Conservation (phyloP, 2,888 invertebrate species). For the Timandra comae region DNA sequence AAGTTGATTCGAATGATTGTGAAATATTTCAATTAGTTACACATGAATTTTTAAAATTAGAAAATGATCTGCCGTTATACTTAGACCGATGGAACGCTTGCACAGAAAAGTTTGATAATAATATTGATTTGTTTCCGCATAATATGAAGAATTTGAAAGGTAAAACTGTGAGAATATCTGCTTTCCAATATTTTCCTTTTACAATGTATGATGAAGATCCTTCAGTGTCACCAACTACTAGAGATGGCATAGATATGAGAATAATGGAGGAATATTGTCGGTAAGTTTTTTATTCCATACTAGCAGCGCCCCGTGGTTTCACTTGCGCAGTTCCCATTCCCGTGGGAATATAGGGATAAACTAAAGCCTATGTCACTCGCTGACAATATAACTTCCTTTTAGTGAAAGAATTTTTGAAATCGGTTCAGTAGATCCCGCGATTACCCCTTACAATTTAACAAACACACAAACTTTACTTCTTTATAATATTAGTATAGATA, state of each 20-base stretch:
- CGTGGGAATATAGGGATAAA: too few relatives aligned
- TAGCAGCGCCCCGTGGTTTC: too few relatives aligned
- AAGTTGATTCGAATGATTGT: not conserved
- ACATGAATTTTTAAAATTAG: not conserved
- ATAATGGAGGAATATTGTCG: not conserved
- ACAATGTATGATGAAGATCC: not conserved
- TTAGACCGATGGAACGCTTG: not conserved
- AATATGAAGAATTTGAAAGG: not conserved
- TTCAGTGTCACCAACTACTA: not conserved
- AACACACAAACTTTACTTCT: too few relatives aligned
- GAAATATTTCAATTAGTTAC: not conserved
- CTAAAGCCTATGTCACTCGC: too few relatives aligned
- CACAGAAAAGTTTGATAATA: not conserved
- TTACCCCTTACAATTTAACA: too few relatives aligned
- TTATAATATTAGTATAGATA: too few relatives aligned
- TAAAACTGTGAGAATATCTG: not conserved
- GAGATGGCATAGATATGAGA: not conserved
- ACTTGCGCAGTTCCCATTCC: too few relatives aligned
- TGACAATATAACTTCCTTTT: too few relatives aligned
- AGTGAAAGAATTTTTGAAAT: too few relatives aligned
- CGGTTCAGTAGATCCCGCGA: too few relatives aligned
- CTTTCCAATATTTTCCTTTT: not conserved
- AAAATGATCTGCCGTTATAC: not conserved
- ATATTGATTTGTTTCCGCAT: not conserved
- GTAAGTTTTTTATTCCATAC: not conserved